Conservation (phyloP, 2,888 invertebrate genomes). For the Euplexia lucipara region DNA sequence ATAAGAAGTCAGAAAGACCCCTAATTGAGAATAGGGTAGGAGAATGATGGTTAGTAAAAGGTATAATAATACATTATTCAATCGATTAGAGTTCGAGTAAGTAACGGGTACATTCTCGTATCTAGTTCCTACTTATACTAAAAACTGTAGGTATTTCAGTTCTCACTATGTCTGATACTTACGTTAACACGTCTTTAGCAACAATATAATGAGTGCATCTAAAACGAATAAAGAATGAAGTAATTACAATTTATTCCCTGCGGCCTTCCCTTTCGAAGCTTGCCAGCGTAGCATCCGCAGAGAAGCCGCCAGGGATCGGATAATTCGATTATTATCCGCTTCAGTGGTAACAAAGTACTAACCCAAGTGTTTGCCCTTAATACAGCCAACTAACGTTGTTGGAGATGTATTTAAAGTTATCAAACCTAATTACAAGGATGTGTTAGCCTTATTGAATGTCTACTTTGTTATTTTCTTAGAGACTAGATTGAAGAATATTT, state of each 20-base stretch:
- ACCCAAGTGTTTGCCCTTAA: constrained; percentile 15
- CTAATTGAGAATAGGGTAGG: too few species aligned
- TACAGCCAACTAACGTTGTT: constrained; percentile 7
- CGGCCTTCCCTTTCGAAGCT: background rate
- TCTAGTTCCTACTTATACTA: too few species aligned
- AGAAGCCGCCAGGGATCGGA: constrained; percentile 15
- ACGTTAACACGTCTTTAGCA: background rate
- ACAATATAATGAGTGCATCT: background rate
- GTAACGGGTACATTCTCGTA: too few species aligned
- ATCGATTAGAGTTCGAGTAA: too few species aligned
- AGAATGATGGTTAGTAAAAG: too few species aligned
- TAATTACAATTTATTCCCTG: constrained; percentile 13
- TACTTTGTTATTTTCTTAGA: too few species aligned
- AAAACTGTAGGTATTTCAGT: too few species aligned
- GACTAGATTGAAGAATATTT: too few species aligned
- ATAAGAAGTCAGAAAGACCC: too few species aligned
- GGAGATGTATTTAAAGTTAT: background rate
- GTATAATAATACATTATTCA: too few species aligned
- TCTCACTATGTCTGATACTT: too few species aligned
- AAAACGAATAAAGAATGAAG: constrained; percentile 3
- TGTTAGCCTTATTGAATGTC: too few species aligned
- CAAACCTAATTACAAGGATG: background rate
- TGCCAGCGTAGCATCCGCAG: background rate
- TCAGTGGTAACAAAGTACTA: constrained; percentile 27
- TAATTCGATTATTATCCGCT: constrained; percentile 28